These are phyloP conservation scores for Mus spretus DNA, from an alignment of 2,797 vertebrate genomes.

Conservation along the genomic window DNA sequence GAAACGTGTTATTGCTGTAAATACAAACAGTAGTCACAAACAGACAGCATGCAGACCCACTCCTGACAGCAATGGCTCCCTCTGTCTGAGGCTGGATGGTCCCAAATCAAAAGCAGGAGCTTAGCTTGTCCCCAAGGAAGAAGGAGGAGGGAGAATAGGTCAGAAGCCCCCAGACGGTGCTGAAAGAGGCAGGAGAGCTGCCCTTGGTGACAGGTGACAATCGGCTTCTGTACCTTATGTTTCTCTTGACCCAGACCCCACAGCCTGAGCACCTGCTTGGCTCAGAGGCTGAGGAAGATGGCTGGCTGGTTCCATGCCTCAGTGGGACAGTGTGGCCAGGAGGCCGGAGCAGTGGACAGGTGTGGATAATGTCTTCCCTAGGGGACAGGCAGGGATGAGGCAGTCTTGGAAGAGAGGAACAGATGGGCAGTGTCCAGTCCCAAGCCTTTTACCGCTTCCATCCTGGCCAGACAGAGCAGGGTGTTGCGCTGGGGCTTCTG, in stretches of 20 bases:
- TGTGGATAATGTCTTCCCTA: background rate
- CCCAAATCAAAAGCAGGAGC: background rate
- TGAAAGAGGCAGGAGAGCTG: conserved; percentile 35
- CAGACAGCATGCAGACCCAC: conserved; percentile 65
- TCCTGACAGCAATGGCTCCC: conserved; percentile 61
- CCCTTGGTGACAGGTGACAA: background rate
- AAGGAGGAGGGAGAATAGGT: background rate
- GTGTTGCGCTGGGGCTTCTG: background rate
- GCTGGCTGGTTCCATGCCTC: background rate
- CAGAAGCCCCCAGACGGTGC: background rate
- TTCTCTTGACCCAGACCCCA: background rate
- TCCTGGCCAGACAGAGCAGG: background rate
- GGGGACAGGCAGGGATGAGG: background rate
- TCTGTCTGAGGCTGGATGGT: conserved; percentile 48
- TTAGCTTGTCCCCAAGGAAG: background rate
- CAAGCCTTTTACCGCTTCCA: background rate
- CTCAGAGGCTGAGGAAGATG: background rate
- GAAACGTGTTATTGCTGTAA: conserved; percentile 86
- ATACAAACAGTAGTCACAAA: conserved; percentile 86
- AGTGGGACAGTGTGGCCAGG: background rate
- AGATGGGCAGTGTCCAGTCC: background rate
- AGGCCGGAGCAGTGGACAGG: background rate
- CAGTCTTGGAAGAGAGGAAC: background rate
- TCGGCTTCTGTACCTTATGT: background rate
- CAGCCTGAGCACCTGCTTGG: fast-evolving